Percentiles rank a stretch among this genome's conserved stretches.
Conservation (phyloP, 2,113 vertebrate species). For the Balaenoptera acutorostrata region DNA sequence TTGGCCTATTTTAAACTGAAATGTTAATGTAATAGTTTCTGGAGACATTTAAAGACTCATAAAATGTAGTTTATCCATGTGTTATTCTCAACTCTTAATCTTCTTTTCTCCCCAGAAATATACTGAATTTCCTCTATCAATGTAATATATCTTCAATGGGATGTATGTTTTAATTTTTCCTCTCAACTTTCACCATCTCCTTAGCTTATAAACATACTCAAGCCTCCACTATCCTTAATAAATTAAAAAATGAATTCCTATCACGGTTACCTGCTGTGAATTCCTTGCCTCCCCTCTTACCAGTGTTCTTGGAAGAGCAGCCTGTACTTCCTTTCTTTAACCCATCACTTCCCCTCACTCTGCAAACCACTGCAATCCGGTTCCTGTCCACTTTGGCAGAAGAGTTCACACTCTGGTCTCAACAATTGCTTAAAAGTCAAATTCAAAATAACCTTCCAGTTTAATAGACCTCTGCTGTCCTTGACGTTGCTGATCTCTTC, state of each 20-base stretch:
- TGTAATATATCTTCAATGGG: neutral
- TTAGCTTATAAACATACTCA: neutral
- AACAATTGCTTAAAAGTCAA: neutral
- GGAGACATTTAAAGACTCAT: conserved; percentile 14
- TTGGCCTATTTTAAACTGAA: conserved; percentile 23
- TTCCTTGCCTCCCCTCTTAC: neutral
- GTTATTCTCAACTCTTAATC: neutral
- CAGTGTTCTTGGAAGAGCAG: neutral
- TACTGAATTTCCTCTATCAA: neutral
- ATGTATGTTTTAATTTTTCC: neutral
- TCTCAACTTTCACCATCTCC: neutral
- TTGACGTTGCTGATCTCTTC: neutral
- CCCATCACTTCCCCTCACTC: neutral
- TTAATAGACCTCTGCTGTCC: neutral
- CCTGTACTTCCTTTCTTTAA: neutral
- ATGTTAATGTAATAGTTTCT: neutral
- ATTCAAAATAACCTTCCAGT: neutral
- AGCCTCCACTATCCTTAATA: neutral
- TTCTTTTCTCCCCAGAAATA: neutral
- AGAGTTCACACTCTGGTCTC: neutral
- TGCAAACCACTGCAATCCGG: neutral
- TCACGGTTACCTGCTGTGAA: neutral
- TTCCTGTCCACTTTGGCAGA: neutral
- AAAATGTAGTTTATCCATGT: neutral
- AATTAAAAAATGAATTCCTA: neutral